Base-by-base conservation (phyloP, 2,113 vertebrate genomes). In the Delphinus delphis region DNA sequence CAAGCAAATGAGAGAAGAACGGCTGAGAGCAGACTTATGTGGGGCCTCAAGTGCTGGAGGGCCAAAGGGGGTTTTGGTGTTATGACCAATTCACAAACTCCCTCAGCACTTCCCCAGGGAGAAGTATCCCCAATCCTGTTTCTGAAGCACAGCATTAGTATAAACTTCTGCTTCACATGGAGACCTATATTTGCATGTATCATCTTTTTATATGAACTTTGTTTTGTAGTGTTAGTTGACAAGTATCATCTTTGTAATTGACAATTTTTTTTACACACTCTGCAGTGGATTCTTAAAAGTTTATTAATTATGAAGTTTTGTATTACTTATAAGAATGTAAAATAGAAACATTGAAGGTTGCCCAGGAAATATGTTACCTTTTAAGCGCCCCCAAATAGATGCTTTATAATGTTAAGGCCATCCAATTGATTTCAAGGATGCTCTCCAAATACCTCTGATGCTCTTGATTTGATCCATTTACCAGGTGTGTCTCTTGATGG, bases 401-500 rank as follows among this genome's bases (percentile, higher is more conserved):
- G 18, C 41, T 96, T 90, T 98, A n/a, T 96, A 95, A 50, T 93
- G 86, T 96, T 95, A 90, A 97, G 41, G 68, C 91, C 44, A 80
- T 96, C 88, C 90, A 84, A 88, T 97, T 91, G 44, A 97, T 95
- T 98, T 92, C 38, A 68, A 77, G 53, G 91, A 92, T 96, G 67
- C 84, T 96, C 95, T 92, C 71, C 97, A 96, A 97, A 74, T 50
- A 86, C 90, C 80, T 98, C 95, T 96, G 83, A 77, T 60, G 25
- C 73, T 96, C 95, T 68, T 96, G 73, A 44, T 50, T 97, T 90
- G 93, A 96, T 77, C 82, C 68, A 28, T 76, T 97, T 74, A 10
- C 85, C 79, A 97, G 97, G 55, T 97, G 55, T 81, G 96, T 98
- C 97, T 98, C 97, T 92, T 98, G 96, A 97, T 98, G 97, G 95